Evolutionary conservation across 2,888 invertebrate species (phyloP).

Genomic region (Prosopocoilus inquinatus): DNA sequence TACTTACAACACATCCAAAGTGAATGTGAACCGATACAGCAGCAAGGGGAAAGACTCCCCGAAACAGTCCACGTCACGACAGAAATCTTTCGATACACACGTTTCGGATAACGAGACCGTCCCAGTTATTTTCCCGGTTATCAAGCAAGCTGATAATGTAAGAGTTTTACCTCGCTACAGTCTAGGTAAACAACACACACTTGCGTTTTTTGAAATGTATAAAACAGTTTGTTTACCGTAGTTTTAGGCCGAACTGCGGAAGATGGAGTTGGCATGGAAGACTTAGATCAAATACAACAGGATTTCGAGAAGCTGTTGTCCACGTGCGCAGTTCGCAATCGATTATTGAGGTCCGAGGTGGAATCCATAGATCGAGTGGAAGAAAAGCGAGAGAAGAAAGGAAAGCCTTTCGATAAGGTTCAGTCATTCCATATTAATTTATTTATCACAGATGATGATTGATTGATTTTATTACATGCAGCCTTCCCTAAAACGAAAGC

Average conservation of each 20-base stretch:
- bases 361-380: slow-evolving; percentile 65
- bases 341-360: slow-evolving; percentile 75
- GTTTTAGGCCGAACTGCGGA: slow-evolving; percentile 67
- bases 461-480: slow-evolving; percentile 15
- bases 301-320: slow-evolving; percentile 85
- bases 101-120: slow-evolving; percentile 51
- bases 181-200: slow-evolving; percentile 45
- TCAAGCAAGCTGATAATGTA: slow-evolving; percentile 68
- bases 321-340: slow-evolving; percentile 75
- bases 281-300: slow-evolving; percentile 80
- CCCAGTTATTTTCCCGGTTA: slow-evolving; percentile 59
- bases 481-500: slow-evolving; percentile 44
- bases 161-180: slow-evolving; percentile 66
- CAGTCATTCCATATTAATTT: background rate
- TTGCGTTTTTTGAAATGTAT: background rate
- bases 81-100: slow-evolving; percentile 54
- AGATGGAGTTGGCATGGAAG: slow-evolving; percentile 82
- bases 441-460: background rate
- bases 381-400: slow-evolving; percentile 54
- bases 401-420: slow-evolving; percentile 43
- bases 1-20: slow-evolving; percentile 36
- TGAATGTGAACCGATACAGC: slow-evolving; percentile 54
- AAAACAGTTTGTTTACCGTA: slow-evolving; percentile 20
- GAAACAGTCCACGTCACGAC: slow-evolving; percentile 55
- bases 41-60: slow-evolving; percentile 55